These are phyloP conservation scores for Notiomystis cincta DNA, from an alignment of 2,113 vertebrate genomes.

Conservation along the genomic window DNA sequence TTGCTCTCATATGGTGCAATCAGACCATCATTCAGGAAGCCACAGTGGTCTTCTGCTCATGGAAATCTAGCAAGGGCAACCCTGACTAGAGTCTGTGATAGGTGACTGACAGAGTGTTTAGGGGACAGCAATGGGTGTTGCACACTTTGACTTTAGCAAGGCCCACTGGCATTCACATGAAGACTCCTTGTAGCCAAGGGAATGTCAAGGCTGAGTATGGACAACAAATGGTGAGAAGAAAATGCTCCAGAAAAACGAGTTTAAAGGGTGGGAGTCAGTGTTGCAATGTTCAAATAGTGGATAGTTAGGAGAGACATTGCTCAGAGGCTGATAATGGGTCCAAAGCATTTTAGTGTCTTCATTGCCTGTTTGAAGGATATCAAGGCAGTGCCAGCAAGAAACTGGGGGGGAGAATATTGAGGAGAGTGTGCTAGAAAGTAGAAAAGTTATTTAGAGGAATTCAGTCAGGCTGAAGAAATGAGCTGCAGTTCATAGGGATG, in stretches of 20 bases:
- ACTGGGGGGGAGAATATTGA: accelerated
- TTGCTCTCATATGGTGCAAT: background rate
- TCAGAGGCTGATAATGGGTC: background rate
- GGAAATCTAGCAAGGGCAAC: background rate
- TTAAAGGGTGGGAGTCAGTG: background rate
- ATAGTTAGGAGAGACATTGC: background rate
- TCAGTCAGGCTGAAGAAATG: background rate
- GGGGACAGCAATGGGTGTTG: background rate
- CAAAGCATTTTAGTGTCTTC: background rate
- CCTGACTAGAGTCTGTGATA: background rate
- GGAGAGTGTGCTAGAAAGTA: accelerated
- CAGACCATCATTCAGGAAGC: background rate
- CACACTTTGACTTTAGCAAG: background rate
- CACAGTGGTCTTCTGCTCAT: background rate
- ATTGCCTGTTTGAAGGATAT: too few relatives aligned
- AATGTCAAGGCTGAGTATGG: background rate
- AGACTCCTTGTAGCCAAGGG: background rate
- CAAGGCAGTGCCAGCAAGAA: background rate
- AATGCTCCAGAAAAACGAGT: background rate
- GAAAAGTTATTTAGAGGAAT: background rate
- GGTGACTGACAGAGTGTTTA: background rate
- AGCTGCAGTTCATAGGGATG: background rate
- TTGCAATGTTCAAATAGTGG: background rate
- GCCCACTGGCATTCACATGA: background rate
- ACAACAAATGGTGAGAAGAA: background rate